phyloP scores from a whole-genome alignment of 2,888 invertebrate genomes.

The Isotomurus palustris region DNA sequence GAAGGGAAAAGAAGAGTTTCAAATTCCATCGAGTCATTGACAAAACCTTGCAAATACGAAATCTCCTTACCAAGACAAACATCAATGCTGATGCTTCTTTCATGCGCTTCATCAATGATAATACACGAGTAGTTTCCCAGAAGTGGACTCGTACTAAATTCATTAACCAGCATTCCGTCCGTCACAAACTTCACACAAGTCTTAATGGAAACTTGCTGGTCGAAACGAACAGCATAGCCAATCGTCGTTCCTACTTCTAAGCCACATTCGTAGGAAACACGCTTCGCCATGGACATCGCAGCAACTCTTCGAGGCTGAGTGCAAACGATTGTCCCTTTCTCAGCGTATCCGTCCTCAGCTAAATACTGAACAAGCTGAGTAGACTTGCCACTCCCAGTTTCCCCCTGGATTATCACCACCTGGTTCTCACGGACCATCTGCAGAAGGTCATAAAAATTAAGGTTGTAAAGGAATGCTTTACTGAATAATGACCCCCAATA shows the following conservation, averaged over 20 bases:
- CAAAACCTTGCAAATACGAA: no score
- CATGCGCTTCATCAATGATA: conserved; percentile 92
- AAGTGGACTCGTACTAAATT: conserved; percentile 71
- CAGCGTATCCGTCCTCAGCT: conserved; percentile 78
- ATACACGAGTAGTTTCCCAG: conserved; percentile 75
- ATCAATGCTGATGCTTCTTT: conserved; percentile 89
- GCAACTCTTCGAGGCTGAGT: conserved; percentile 97
- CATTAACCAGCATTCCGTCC: conserved; percentile 88
- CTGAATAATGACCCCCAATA: no score
- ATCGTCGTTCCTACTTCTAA: conserved; percentile 53
- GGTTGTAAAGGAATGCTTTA: no score
- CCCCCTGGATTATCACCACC: conserved; percentile 90
- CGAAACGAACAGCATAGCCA: conserved; percentile 76
- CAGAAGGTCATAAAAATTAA: no score
- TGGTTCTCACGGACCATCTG: conserved; percentile 89
- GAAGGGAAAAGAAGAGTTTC: no score
- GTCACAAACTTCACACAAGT: conserved; percentile 89
- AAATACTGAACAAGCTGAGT: conserved; percentile 96
- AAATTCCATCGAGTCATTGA: no score
- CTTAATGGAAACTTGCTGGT: conserved; percentile 67
- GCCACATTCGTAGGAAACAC: conserved; percentile 56
- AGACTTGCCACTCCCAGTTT: conserved; percentile 95
- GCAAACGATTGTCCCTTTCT: conserved; percentile 92
- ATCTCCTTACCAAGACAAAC: conserved; percentile 75
- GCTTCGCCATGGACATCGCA: conserved; percentile 61